Percentiles rank a stretch among this genome's conserved stretches.
Conservation (phyloP, 2,888 invertebrate species). For the Apantesis nais region DNA sequence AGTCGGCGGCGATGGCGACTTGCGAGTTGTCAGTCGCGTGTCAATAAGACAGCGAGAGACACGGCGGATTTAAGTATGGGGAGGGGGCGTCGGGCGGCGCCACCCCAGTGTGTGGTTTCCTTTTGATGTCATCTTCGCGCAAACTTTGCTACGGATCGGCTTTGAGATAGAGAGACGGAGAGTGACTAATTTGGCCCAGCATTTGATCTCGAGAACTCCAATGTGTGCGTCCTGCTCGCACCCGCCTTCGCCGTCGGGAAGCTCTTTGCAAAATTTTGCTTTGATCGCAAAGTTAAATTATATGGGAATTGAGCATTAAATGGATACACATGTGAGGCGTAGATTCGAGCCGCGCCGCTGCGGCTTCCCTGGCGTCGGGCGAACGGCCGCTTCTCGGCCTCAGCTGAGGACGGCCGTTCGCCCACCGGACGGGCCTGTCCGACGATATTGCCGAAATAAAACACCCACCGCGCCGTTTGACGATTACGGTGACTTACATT, state of each 20-base stretch:
- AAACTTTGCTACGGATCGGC: constrained; percentile 86
- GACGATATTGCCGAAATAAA: constrained; percentile 67
- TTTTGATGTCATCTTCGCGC: constrained; percentile 86
- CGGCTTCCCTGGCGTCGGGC: constrained; percentile 21
- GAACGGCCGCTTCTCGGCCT: constrained; percentile 22
- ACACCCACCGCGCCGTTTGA: constrained; percentile 66
- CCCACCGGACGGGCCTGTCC: constrained; percentile 53
- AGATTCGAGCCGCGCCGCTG: constrained; percentile 48
- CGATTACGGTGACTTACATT: constrained; percentile 81
- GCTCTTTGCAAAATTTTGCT: constrained; percentile 85
- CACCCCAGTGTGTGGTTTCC: constrained; percentile 86
- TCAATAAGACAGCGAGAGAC: constrained; percentile 84
- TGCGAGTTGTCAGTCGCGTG: constrained; percentile 83
- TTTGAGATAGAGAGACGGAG: constrained; percentile 86
- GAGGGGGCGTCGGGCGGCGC: constrained; percentile 70
- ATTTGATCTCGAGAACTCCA: constrained; percentile 84
- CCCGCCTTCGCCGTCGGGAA: constrained; percentile 78
- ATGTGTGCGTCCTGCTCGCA: constrained; percentile 79
- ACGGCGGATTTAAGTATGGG: constrained; percentile 82
- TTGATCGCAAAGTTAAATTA: constrained; percentile 86
- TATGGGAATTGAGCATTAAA: constrained; percentile 86
- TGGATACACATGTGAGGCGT: constrained; percentile 81
- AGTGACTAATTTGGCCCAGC: constrained; percentile 86
- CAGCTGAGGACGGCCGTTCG: constrained; percentile 27
- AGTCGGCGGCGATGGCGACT: constrained; percentile 75